Evolutionary conservation across 2,888 invertebrate species (phyloP).

Genomic region (Orthosia gothica): DNA sequence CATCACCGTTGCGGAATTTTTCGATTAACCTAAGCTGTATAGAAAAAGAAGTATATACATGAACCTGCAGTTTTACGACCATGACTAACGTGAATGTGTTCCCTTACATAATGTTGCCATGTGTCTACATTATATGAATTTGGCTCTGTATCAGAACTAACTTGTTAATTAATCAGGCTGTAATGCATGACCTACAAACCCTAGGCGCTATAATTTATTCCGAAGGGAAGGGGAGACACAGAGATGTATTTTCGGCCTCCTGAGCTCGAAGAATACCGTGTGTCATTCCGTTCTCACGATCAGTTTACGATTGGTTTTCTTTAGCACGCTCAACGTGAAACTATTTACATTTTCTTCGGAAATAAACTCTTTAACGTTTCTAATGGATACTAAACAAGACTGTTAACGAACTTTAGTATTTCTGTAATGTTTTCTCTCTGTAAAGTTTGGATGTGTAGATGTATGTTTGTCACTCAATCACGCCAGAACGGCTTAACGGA

Average conservation of each 20-base stretch:
- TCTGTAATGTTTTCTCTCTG: background rate
- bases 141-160: slow-evolving; percentile 72
- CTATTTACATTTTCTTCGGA: slow-evolving; percentile 53
- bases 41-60: slow-evolving; percentile 4
- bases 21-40: slow-evolving; percentile 12
- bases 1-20: slow-evolving; percentile 41
- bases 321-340: slow-evolving; percentile 36
- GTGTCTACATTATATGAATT: slow-evolving; percentile 39
- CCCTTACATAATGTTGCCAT: slow-evolving; percentile 45
- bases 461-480: no score
- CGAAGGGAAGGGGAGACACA: slow-evolving; percentile 55
- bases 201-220: slow-evolving; percentile 70
- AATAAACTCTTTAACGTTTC: slow-evolving; percentile 33
- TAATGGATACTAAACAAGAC: slow-evolving; percentile 29
- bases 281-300: slow-evolving; percentile 65
- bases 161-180: slow-evolving; percentile 71
- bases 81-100: background rate
- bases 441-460: no score
- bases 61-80: slow-evolving; percentile 16
- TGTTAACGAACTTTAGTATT: slow-evolving; percentile 15
- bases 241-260: slow-evolving; percentile 78
- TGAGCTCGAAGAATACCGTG: slow-evolving; percentile 65
- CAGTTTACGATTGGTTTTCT: slow-evolving; percentile 62
- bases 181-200: slow-evolving; percentile 75
- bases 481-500: no score